Evolutionary conservation across 2,113 vertebrate genomes (phyloP), one percentile per base, ranked within the genome.

Genomic region (Atlantisia rogersi): DNA sequence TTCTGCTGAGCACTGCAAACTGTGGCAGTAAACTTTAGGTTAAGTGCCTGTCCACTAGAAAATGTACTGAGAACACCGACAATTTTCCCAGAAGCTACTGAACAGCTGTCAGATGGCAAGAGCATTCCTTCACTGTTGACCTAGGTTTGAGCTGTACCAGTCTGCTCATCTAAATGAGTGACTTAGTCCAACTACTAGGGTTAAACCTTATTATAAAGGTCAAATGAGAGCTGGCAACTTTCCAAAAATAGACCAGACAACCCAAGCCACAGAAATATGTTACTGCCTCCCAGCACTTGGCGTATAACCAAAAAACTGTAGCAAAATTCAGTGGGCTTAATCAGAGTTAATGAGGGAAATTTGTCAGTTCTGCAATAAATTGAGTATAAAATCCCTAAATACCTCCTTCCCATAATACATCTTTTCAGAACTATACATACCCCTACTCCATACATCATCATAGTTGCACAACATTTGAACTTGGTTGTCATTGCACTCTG

Each of bases 131-230:
- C 21, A 20, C 48, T 82, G 26, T 60, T 91, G 77, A 68, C 62
- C 68, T 75, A 52, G 50, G 76, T 70, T 86, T 94, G 56, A 94
- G 69, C 73, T 84, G 40, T 5, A 39, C 46, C 25, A 53, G 70
- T 65, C 63, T 82, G 53, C 58, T 71, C 39, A 40, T 86, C 62
- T 64, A 78, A 91, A 79, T 86, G 64, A 87, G 44, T 50, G 58
- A 84, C 74, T 84, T 87, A 60, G 77, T 73, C 67, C 44, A 89
- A 40, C 42, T 85, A 73, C 74, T 35, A 14, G 58, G 84, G 53
- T 89, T 89, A 92, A 94, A 73, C 14, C 9, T 48, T 85, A 48
- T 44, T 85, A 91, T 69, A 91, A 89, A 88, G 84, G 84, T 87
- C 62, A 89, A 5, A 79, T 69, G 65, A 60, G 35, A 48, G 82